Evolutionary conservation across 2,113 vertebrate genomes (phyloP).

Genomic region (Lophius piscatorius): DNA sequence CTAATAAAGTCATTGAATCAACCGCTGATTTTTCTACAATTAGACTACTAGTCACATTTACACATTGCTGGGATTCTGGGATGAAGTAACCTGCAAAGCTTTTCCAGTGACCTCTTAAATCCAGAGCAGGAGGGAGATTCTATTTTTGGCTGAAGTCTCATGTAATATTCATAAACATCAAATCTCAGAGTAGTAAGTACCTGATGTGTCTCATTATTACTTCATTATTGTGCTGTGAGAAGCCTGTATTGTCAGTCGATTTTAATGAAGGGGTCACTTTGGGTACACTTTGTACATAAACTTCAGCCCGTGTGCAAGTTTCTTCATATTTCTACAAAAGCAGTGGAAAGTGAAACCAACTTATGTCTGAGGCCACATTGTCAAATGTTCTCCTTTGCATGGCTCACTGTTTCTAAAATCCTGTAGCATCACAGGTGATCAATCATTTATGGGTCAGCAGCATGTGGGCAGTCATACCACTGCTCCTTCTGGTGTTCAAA

Average conservation of each 20-base stretch:
- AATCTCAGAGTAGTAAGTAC: conserved; percentile 43
- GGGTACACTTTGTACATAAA: conserved; percentile 26
- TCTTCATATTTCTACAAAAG: conserved; percentile 52
- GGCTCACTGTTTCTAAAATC: conserved; percentile 43
- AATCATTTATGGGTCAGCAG: conserved; percentile 50
- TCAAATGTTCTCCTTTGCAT: conserved; percentile 30
- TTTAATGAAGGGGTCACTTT: conserved; percentile 36
- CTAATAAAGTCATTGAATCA: not conserved
- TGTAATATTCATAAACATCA: conserved; percentile 77
- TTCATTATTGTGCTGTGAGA: conserved; percentile 37
- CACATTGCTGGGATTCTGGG: conserved; percentile 19
- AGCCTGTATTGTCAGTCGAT: conserved; percentile 36
- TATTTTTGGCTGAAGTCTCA: conserved; percentile 76
- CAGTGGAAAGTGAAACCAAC: conserved; percentile 48
- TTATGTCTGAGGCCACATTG: conserved; percentile 36
- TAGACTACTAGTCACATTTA: conserved; percentile 1
- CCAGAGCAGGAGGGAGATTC: conserved; percentile 55
- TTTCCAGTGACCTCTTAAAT: conserved; percentile 57
- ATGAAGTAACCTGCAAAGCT: conserved; percentile 54
- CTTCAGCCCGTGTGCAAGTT: conserved; percentile 42
- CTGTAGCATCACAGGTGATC: conserved; percentile 35
- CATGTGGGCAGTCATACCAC: conserved; percentile 27
- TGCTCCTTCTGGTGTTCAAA: conserved; percentile 20
- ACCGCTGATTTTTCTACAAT: conserved; percentile 6
- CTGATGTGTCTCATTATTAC: conserved; percentile 51